phyloP scores from a whole-genome alignment of 2,113 vertebrate genomes.

The Oncorhynchus nerka region DNA sequence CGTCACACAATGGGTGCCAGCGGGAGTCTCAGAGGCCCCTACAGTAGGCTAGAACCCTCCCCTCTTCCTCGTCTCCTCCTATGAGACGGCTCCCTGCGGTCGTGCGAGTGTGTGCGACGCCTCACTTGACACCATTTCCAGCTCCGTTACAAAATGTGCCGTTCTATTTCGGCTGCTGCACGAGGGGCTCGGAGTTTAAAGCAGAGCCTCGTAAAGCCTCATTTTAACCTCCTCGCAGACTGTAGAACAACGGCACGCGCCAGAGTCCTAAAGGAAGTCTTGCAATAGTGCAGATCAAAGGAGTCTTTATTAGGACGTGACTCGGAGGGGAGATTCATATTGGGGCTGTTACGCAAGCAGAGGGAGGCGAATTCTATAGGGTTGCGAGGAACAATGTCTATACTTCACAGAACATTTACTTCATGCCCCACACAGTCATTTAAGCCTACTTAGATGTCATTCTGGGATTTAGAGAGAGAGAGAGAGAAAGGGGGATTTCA shows the following conservation, averaged over 20 bases:
- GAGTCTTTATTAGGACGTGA: background rate
- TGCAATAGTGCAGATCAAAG: background rate
- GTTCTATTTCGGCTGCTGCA: constrained; percentile 16
- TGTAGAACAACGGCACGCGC: background rate
- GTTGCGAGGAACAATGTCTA: no score
- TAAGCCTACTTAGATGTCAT: background rate
- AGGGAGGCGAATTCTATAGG: background rate
- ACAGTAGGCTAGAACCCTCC: background rate
- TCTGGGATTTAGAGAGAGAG: background rate
- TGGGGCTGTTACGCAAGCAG: background rate
- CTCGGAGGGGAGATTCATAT: background rate
- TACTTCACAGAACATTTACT: no score
- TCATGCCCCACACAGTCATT: no score
- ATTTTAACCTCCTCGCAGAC: background rate
- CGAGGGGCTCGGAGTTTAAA: background rate
- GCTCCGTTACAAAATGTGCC: constrained; percentile 22
- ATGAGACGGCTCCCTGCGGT: constrained; percentile 16
- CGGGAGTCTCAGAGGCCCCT: background rate
- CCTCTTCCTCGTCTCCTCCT: background rate
- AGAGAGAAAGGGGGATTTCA: background rate
- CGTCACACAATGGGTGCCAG: background rate
- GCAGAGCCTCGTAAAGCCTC: background rate
- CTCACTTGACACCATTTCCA: constrained; percentile 30
- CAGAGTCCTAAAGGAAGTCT: background rate
- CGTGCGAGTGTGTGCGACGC: constrained; percentile 12